Base-by-base conservation (phyloP, 2,888 invertebrate genomes). In the Hydroisotoma schaefferi region DNA sequence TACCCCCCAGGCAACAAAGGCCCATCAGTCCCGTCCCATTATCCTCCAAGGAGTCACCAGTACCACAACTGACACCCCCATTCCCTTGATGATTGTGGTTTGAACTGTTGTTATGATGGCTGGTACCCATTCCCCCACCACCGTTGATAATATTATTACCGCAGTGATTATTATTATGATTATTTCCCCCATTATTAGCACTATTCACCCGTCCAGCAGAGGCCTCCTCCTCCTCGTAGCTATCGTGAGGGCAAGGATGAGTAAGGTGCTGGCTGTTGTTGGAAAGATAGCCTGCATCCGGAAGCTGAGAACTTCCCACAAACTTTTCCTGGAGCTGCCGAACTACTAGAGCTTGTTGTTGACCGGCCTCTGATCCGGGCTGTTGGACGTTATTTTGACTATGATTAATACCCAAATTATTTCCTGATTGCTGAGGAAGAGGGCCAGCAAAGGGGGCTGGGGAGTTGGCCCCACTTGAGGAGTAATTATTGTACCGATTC, bases 321-420 rank as follows among this genome's bases (percentile, higher is more conserved):
- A 69, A 69, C 53, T 69, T 69, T 52, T 66, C 66, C 37, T 69
- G 69, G 15, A 69, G 53, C 48, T 69, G 67, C 49, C 65, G 51
- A 53, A 69, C 69, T 12, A 69, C 63, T 10, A 61, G 63, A 20
- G 57, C 59, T 25, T 65, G 62, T 57, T 65, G 53, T 54, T 12
- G 23, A 22, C 46, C 46, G 22, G 5, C 57, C 48, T 33, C 15
- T 8, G 8, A 15, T 33, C 8, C 33, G 15, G 8, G 33, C 8
- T 33, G 33, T 10, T 10, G 18, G 23, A 23, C 23, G 6, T 5
- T 20, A 33, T 55, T 51, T 33, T 59, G 52, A 48, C 55, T 61
- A 23, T 61, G 65, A 55, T 59, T 61, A 57, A 61, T 58, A 52
- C 59, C 55, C 61, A 65, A 38, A 56, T 57, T 65, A 47, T 58